Conservation (phyloP, 2,797 vertebrate species). For the Micropoecilia bifurca region DNA sequence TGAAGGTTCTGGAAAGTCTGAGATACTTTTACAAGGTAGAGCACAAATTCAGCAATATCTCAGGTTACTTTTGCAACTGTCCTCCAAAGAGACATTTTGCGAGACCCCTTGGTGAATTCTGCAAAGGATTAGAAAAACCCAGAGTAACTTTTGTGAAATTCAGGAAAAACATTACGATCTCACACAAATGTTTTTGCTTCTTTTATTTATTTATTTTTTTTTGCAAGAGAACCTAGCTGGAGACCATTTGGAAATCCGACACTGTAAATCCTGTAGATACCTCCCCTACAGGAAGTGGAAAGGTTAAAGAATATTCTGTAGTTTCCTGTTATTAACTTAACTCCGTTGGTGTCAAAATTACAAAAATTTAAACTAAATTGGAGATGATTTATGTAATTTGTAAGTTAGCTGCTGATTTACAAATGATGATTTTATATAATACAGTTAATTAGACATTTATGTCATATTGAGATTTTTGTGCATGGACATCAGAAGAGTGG, state of each 20-base stretch:
- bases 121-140: neutral
- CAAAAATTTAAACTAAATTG: neutral
- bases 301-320: neutral
- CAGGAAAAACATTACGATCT: neutral
- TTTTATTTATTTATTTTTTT: neutral
- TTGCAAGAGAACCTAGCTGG: neutral
- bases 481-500: neutral
- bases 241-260: neutral
- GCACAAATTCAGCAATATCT: neutral
- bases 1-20: neutral
- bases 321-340: neutral
- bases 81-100: neutral
- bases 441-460: neutral
- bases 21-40: neutral
- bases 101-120: neutral
- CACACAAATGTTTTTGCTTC: neutral
- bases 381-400: neutral
- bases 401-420: neutral
- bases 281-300: neutral
- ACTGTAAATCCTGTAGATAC: neutral
- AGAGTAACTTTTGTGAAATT: neutral
- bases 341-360: neutral
- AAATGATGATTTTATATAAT: neutral
- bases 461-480: neutral
- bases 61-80: neutral